These are phyloP conservation scores for Gobio gobio DNA, from an alignment of 2,113 vertebrate species.

Conservation along the genomic window DNA sequence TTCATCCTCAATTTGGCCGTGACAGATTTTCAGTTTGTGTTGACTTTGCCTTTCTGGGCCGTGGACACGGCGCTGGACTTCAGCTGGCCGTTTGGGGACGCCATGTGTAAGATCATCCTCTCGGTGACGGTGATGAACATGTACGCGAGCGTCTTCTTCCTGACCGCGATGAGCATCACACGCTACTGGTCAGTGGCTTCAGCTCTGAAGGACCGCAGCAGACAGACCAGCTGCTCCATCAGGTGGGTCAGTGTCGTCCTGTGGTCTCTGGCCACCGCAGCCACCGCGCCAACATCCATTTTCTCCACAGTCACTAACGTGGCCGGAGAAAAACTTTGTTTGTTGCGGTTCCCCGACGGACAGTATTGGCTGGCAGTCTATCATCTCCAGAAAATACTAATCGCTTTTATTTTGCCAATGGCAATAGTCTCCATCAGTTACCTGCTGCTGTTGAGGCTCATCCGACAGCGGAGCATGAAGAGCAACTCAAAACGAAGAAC, in stretches of 20 bases:
- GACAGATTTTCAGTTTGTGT: slow-evolving; percentile 77
- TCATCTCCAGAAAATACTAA: slow-evolving; percentile 73
- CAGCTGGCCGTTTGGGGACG: slow-evolving; percentile 77
- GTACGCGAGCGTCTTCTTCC: slow-evolving; percentile 79
- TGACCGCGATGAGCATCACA: slow-evolving; percentile 76
- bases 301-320: slow-evolving; percentile 73
- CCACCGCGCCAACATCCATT: slow-evolving; percentile 72
- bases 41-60: slow-evolving; percentile 78
- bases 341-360: slow-evolving; percentile 74
- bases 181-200: slow-evolving; percentile 73
- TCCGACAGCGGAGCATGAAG: slow-evolving; percentile 70
- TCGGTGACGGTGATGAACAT: slow-evolving; percentile 78
- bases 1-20: slow-evolving; percentile 76
- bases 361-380: slow-evolving; percentile 74
- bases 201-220: slow-evolving; percentile 62
- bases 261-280: slow-evolving; percentile 72
- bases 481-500: slow-evolving; percentile 66
- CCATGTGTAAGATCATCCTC: slow-evolving; percentile 78
- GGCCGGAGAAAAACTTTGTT: slow-evolving; percentile 72
- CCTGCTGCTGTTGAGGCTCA: slow-evolving; percentile 71
- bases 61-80: slow-evolving; percentile 78
- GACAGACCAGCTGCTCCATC: slow-evolving; percentile 57
- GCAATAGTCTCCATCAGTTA: slow-evolving; percentile 73
- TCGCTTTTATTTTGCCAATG: slow-evolving; percentile 75
- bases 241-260: slow-evolving; percentile 64